phyloP scores from a whole-genome alignment of 2,113 vertebrate genomes.

The Zapornia atra region DNA sequence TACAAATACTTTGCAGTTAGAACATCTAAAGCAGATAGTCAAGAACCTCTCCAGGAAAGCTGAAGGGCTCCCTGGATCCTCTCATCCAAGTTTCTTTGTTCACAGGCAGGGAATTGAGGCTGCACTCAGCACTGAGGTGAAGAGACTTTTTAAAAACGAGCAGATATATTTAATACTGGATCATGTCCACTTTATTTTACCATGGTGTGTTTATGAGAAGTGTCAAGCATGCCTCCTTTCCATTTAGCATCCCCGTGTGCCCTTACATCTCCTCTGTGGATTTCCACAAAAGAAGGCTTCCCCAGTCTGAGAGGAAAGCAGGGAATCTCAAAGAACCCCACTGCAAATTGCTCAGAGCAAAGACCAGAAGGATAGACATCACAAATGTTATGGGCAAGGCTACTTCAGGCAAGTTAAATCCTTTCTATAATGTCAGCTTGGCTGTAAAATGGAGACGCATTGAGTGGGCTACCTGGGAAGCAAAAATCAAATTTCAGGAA shows the following conservation, averaged over 20 bases:
- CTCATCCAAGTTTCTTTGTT: background rate
- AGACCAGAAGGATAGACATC: background rate
- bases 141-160: background rate
- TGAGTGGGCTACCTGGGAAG: background rate
- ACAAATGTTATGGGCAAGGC: background rate
- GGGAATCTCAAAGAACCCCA: background rate
- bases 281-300: background rate
- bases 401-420: background rate
- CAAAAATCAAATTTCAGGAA: background rate
- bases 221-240: background rate
- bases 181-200: background rate
- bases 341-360: background rate
- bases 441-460: background rate
- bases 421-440: background rate
- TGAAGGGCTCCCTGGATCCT: background rate
- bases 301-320: background rate
- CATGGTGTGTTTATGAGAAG: background rate
- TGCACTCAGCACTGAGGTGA: background rate
- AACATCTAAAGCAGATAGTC: background rate
- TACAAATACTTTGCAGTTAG: background rate
- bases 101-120: background rate
- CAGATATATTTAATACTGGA: background rate
- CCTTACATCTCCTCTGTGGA: background rate
- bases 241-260: background rate
- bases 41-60: background rate